Conservation (phyloP, 2,888 invertebrate genomes). For the Drosophila anomelani region DNA sequence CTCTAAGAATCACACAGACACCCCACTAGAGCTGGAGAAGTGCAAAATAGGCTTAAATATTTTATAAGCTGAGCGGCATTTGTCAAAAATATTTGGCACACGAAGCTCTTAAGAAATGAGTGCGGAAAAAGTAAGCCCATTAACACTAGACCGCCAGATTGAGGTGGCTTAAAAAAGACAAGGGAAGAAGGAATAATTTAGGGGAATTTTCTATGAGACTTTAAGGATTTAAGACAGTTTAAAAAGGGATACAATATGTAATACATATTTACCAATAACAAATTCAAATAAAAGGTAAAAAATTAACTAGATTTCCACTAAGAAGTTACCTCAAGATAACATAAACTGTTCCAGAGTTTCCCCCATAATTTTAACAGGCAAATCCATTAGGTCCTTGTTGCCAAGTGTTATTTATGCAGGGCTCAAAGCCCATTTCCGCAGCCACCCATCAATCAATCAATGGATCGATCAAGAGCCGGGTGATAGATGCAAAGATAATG, state of each 20-base stretch:
- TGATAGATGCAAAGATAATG: constrained; percentile 52
- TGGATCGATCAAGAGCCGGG: constrained; percentile 61
- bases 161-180: neutral
- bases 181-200: neutral
- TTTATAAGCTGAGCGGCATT: constrained; percentile 53
- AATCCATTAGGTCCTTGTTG: neutral
- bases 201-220: neutral
- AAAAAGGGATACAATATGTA: neutral
- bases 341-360: neutral
- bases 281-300: neutral
- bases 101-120: constrained; percentile 38
- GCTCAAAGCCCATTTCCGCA: constrained; percentile 55
- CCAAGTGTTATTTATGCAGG: constrained; percentile 24
- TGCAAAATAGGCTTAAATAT: constrained; percentile 58
- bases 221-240: neutral
- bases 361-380: no score
- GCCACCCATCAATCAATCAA: constrained; percentile 73
- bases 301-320: neutral
- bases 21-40: neutral
- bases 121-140: constrained; percentile 20
- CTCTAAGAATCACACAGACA: constrained; percentile 18
- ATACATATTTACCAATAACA: neutral
- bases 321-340: neutral
- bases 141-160: constrained; percentile 13
- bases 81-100: constrained; percentile 61